A percentile compares a stretch with the other conserved stretches of the same genome.
Evolutionary conservation across 2,888 invertebrate species (phyloP).

Genomic region (Incurvaria masculella): DNA sequence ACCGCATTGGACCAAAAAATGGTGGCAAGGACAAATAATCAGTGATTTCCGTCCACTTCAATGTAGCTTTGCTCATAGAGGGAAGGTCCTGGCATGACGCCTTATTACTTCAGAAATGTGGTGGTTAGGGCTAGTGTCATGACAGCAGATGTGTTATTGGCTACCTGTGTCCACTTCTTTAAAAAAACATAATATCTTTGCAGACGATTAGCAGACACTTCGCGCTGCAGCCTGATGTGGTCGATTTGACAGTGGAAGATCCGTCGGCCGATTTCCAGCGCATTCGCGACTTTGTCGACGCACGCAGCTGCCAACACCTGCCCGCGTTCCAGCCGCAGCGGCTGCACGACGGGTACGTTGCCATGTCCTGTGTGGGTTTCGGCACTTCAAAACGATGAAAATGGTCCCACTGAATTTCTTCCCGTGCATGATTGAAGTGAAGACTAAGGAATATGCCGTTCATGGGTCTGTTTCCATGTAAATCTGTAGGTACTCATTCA

Average conservation of each 20-base stretch:
- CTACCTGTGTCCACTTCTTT: too few relatives aligned
- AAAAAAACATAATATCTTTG: too few relatives aligned
- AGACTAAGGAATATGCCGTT: neutral
- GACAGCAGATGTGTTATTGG: too few relatives aligned
- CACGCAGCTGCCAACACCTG: conserved; percentile 66
- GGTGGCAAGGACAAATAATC: too few relatives aligned
- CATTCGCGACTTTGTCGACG: conserved; percentile 88
- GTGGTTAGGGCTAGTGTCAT: too few relatives aligned
- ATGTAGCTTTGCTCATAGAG: too few relatives aligned
- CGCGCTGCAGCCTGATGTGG: conserved; percentile 46
- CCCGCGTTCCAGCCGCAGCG: conserved; percentile 64
- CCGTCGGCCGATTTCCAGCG: conserved; percentile 89
- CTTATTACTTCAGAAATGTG: too few relatives aligned
- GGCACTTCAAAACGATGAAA: neutral
- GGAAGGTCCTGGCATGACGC: too few relatives aligned
- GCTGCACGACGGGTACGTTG: conserved; percentile 60
- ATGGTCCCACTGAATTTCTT: neutral
- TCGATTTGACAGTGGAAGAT: conserved; percentile 82
- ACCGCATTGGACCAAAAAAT: too few relatives aligned
- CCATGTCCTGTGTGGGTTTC: neutral
- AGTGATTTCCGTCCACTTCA: too few relatives aligned
- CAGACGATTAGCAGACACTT: conserved; percentile 57
- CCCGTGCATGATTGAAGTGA: neutral
- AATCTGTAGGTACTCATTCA: too few relatives aligned
- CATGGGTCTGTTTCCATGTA: too few relatives aligned